A percentile compares a stretch with the other conserved stretches of the same genome.
These are phyloP conservation scores for Eupithecia insigniata DNA, from an alignment of 2,888 invertebrate species.

Conservation along the genomic window DNA sequence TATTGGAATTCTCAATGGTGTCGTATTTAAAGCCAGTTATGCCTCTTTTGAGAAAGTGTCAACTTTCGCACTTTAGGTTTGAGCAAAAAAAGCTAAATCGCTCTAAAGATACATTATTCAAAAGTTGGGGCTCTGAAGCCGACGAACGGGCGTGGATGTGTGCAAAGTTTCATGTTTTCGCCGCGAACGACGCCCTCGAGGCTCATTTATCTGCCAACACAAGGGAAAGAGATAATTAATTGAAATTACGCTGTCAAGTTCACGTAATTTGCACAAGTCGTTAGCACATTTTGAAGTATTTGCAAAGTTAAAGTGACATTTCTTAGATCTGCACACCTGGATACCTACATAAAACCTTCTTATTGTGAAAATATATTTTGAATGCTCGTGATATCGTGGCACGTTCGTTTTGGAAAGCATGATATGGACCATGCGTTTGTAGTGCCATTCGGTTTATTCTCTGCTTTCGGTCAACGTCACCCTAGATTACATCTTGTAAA, in stretches of 20 bases:
- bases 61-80: conserved; percentile 52
- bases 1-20: conserved; percentile 17
- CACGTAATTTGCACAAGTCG: conserved; percentile 54
- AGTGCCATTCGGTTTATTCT: background rate
- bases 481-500: conserved; percentile 58
- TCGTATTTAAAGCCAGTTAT: conserved; percentile 41
- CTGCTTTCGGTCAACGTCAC: conserved; percentile 28
- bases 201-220: conserved; percentile 71
- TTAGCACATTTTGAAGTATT: conserved; percentile 45
- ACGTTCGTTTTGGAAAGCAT: conserved; percentile 2
- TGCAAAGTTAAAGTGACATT: conserved; percentile 10
- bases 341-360: background rate
- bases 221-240: conserved; percentile 75
- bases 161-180: conserved; percentile 73
- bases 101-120: conserved; percentile 73
- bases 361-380: background rate
- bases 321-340: conserved; percentile 4
- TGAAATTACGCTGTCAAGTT: conserved; percentile 70
- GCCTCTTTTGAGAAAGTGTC: conserved; percentile 43
- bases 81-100: conserved; percentile 66
- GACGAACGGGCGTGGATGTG: conserved; percentile 62
- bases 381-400: background rate
- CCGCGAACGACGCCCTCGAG: conserved; percentile 65
- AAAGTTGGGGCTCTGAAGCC: conserved; percentile 59
- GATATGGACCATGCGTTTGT: conserved; percentile 10